These are phyloP conservation scores for Myotis findleyi DNA, from an alignment of 2,797 vertebrate genomes.

Conservation along the genomic window DNA sequence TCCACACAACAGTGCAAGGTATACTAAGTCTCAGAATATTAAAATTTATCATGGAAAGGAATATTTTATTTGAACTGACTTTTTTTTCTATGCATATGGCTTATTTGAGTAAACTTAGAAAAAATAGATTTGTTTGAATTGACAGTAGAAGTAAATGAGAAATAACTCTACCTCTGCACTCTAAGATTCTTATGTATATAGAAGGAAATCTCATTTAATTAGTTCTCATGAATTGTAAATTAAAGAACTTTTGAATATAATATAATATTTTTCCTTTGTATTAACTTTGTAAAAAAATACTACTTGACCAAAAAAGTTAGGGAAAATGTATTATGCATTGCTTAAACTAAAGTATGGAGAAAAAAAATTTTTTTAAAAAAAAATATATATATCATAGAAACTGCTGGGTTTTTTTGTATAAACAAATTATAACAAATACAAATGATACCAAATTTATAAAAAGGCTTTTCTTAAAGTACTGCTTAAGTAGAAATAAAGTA, in stretches of 20 bases:
- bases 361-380: background rate
- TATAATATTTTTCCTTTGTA: background rate
- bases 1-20: background rate
- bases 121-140: background rate
- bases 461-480: background rate
- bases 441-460: background rate
- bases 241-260: background rate
- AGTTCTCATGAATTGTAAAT: background rate
- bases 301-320: background rate
- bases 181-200: background rate
- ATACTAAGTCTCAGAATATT: background rate
- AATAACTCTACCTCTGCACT: background rate
- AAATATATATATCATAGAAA: background rate
- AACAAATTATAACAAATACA: background rate
- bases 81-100: background rate
- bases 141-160: background rate
- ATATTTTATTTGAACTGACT: background rate
- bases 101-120: background rate
- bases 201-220: background rate
- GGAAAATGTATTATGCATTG: background rate
- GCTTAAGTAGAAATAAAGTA: background rate
- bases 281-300: background rate
- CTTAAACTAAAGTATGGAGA: background rate
- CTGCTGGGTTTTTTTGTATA: background rate
- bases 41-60: background rate